Base-by-base conservation (phyloP, 2,888 invertebrate genomes). In the Erebia palarica region DNA sequence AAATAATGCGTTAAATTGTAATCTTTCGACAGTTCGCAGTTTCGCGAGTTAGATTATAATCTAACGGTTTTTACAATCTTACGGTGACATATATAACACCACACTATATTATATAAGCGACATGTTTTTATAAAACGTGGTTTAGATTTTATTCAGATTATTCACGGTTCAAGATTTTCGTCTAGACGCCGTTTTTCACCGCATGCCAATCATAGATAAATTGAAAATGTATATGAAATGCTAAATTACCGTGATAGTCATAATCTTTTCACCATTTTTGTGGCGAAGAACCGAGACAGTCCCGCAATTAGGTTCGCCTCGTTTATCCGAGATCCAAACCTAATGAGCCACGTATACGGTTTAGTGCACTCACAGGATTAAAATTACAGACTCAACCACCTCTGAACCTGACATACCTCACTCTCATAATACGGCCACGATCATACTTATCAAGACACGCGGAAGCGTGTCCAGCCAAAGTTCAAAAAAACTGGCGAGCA, bases 311-410 rank as follows among this genome's bases (percentile, higher is more conserved):
- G 87, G 79, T 78, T 77, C 87, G 90, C 81, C 88, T 90, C 91
- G 91, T 91, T 91, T 86, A 84, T 84, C 79, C 83, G 85, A 85
- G 90, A 89, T 90, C 89, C 86, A 86, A 89, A 90, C 85, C 90
- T 90, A 90, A 91, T 90, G 90, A 89, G 89, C 90, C 88, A 88
- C 86, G 87, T 87, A 86, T 87, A 89, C 86, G 89, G 86, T 86
- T 87, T 88, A 87, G 85, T 89, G 66, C 66, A 58, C 55, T 58
- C 57, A 44, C 57, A 47, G 47, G 18, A 66, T 66, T 66, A 66
- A 66, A 66, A 66, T 66, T 66, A 66, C 49, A 47, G 44, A 58
- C 57, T 63, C 47, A 47, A 63, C 49, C 60, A 13, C 42, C 10
- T 61, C 61, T 18, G 7, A 51, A 7, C n/a, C 51, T 51, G 7